These are phyloP conservation scores for Neuroterus valhalla DNA, from an alignment of 1,140 invertebrate genomes.

Conservation along the genomic window DNA sequence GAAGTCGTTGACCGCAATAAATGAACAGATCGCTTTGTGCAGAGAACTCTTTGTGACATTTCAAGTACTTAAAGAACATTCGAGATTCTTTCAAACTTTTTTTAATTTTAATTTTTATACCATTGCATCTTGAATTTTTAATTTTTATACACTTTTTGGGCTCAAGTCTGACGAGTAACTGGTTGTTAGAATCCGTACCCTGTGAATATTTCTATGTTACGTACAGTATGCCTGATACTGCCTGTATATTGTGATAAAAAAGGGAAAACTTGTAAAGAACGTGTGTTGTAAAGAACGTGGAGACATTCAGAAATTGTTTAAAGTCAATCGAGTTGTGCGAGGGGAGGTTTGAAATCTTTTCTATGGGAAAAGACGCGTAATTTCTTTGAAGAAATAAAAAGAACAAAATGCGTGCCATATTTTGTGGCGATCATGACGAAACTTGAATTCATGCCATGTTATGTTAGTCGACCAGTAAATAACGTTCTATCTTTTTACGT, in stretches of 20 bases:
- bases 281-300: slow-evolving; percentile 1
- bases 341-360: slow-evolving; percentile 4
- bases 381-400: slow-evolving; percentile 12
- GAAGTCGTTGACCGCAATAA: not conserved
- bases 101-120: not conserved
- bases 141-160: not conserved
- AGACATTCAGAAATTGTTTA: slow-evolving; percentile 28
- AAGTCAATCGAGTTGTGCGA: slow-evolving; percentile 16
- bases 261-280: slow-evolving; percentile 5
- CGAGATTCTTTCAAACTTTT: too few species aligned
- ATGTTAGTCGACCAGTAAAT: slow-evolving; percentile 19
- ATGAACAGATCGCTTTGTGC: not conserved
- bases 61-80: not conserved
- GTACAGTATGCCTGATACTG: slow-evolving; percentile 9
- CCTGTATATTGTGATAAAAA: slow-evolving; percentile 31
- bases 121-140: not conserved
- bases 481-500: not conserved
- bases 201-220: slow-evolving; percentile 15
- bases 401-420: slow-evolving; percentile 22
- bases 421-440: slow-evolving; percentile 13
- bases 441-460: slow-evolving; percentile 28
- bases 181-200: slow-evolving; percentile 13
- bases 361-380: slow-evolving; percentile 4
- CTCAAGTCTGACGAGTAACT: slow-evolving; percentile 5
- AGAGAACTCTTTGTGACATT: not conserved